A percentile compares a stretch with the other conserved stretches of the same genome.
Evolutionary conservation across 2,888 invertebrate species (phyloP).

Genomic region (Lacanobia wlatinum): DNA sequence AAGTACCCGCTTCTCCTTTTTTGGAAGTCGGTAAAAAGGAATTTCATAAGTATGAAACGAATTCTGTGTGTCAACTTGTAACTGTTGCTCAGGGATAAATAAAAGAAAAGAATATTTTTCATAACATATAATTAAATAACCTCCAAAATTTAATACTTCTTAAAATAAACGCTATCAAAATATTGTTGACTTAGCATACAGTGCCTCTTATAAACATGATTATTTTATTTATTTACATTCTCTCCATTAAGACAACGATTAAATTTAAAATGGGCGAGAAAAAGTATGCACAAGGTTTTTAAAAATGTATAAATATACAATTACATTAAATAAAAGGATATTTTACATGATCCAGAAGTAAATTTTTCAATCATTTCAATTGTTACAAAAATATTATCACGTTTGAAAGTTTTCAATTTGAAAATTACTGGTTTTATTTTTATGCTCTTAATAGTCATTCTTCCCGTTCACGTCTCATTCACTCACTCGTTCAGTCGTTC

Average conservation of each 20-base stretch:
- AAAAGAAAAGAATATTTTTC: slow-evolving; percentile 24
- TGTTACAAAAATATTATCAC: slow-evolving; percentile 41
- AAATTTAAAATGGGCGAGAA: neutral
- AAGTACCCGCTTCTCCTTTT: too few species aligned
- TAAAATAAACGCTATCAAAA: slow-evolving; percentile 59
- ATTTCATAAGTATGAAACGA: too few species aligned
- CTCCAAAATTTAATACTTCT: slow-evolving; percentile 55
- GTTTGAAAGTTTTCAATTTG: slow-evolving; percentile 1
- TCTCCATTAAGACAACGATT: neutral
- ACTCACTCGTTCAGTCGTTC: slow-evolving; percentile 50
- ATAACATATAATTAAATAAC: slow-evolving; percentile 63
- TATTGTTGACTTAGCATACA: slow-evolving; percentile 49
- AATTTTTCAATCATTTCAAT: slow-evolving; percentile 14
- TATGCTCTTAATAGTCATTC: slow-evolving; percentile 18
- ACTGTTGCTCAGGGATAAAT: slow-evolving; percentile 10
- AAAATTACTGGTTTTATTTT: slow-evolving; percentile 23
- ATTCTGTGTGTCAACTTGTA: too few species aligned
- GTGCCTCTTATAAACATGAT: slow-evolving; percentile 22
- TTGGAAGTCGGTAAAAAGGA: too few species aligned
- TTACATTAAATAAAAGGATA: slow-evolving; percentile 3
- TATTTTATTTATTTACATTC: slow-evolving; percentile 44
- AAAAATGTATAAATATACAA: neutral
- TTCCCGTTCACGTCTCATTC: slow-evolving; percentile 36
- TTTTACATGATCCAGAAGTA: slow-evolving; percentile 12
- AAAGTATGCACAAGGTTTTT: neutral